Base-by-base conservation (phyloP, 2,113 vertebrate species). In the Mandrillus leucophaeus region DNA sequence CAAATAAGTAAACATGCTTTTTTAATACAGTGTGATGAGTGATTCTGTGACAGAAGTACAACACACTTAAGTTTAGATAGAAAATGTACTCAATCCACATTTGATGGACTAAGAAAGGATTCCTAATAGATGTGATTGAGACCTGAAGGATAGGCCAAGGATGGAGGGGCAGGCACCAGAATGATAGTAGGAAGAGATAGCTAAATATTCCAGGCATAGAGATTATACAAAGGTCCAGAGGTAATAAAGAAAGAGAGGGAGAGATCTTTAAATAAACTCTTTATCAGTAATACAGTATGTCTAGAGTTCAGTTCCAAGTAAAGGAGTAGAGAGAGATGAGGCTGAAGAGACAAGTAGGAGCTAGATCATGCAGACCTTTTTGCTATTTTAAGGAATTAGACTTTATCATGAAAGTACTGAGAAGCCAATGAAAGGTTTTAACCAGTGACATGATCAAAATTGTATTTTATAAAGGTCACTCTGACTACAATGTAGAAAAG, bases 311-410 rank as follows among this genome's bases (percentile, higher is more conserved):
- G 4, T 64, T 97, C 35, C 12, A 96, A 35, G 66, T 85, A 38
- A 52, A 40, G 18, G n/a, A 75, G 2, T 61, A 27, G 40, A 80
- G 27, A 84, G 27, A 90, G 57, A 40, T 90, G 79, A 95, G 38
- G 1, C 75, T 94, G 22, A 89, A 90, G 27, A 78, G 45, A 13
- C 32, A 85, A 87, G 40, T 86, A 88, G 43, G 25, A 87, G 20
- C 27, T 92, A 68, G 17, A 66, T 76, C 66, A 86, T 73, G 40
- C 40, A 85, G 27, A 75, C 35, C 2, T 91, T 72, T 95, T 90
- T 95, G 50, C 43, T 95, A 45, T 80, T 95, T 96, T 89, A 93
- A 84, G 40, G 76, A 83, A 88, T 96, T 91, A 38, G 48, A 66
- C 50, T 88, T 97, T 50, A 85, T 94, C 27, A 30, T 93, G 30